phyloP scores from a whole-genome alignment of 2,888 invertebrate genomes.

The Pachliopta kotzebuea region DNA sequence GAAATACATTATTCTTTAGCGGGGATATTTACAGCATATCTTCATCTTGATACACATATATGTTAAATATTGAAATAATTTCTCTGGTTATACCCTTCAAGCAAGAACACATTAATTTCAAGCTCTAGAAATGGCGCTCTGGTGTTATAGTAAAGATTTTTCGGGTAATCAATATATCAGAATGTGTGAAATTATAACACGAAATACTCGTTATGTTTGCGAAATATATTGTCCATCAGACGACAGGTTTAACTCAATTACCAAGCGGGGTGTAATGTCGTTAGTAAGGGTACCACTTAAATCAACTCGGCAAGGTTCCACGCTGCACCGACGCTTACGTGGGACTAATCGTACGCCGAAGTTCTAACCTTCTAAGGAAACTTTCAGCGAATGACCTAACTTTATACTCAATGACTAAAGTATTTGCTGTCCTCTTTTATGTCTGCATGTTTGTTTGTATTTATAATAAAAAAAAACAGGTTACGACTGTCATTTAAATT shows the following conservation, averaged over 20 bases:
- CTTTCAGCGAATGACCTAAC: neutral
- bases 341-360: neutral
- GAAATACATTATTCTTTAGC: too few relatives aligned
- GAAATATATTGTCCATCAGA: conserved; percentile 6
- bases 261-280: conserved; percentile 1
- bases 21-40: too few relatives aligned
- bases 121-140: too few relatives aligned
- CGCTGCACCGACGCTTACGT: neutral
- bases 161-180: neutral
- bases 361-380: neutral
- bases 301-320: conserved; percentile 3
- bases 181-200: neutral
- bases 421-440: neutral
- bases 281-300: conserved; percentile 10
- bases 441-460: too few relatives aligned
- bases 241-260: conserved; percentile 17
- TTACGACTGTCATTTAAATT: too few relatives aligned
- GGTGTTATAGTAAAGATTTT: too few relatives aligned
- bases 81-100: too few relatives aligned
- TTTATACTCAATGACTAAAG: neutral
- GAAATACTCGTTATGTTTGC: neutral
- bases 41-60: too few relatives aligned
- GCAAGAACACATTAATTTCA: too few relatives aligned
- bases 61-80: too few relatives aligned
- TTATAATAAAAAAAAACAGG: neutral